Conservation (phyloP, 2,113 vertebrate genomes). For the Sardina pilchardus region DNA sequence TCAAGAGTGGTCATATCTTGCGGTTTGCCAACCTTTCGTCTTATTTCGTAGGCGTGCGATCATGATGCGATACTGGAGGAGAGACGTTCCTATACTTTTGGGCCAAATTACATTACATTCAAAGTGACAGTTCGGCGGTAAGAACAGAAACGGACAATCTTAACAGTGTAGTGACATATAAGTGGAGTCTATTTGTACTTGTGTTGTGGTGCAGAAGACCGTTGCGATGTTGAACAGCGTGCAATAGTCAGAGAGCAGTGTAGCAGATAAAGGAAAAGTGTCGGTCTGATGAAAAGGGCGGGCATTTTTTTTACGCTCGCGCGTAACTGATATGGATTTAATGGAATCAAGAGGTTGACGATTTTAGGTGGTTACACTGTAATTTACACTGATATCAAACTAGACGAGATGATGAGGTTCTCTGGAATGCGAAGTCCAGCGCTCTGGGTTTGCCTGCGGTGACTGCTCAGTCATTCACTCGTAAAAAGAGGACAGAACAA, state of each 20-base stretch:
- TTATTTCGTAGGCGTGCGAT: slow-evolving; percentile 43
- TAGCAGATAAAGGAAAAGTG: slow-evolving; percentile 36
- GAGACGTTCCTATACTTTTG: slow-evolving; percentile 51
- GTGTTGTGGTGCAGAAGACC: slow-evolving; percentile 34
- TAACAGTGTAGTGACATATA: slow-evolving; percentile 62
- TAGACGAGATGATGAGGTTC: slow-evolving; percentile 40
- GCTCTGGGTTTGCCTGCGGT: slow-evolving; percentile 35
- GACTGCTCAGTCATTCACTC: slow-evolving; percentile 41
- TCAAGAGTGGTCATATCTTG: slow-evolving; percentile 48
- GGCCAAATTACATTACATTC: slow-evolving; percentile 47
- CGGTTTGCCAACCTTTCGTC: slow-evolving; percentile 9
- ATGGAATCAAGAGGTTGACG: neutral
- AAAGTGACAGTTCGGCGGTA: slow-evolving; percentile 49
- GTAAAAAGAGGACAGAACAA: slow-evolving; percentile 34
- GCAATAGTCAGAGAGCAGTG: slow-evolving; percentile 27
- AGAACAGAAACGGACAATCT: slow-evolving; percentile 53
- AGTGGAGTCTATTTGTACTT: slow-evolving; percentile 44
- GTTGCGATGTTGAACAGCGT: neutral
- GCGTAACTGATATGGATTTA: neutral
- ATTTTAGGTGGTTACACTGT: neutral
- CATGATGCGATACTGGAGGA: slow-evolving; percentile 52
- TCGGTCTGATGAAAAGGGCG: slow-evolving; percentile 32
- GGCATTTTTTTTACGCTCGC: neutral
- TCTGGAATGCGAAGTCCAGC: slow-evolving; percentile 31
- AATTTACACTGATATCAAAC: neutral